Evolutionary conservation across 1,140 invertebrate genomes (phyloP).

Genomic region (Drosophila fuyamai): DNA sequence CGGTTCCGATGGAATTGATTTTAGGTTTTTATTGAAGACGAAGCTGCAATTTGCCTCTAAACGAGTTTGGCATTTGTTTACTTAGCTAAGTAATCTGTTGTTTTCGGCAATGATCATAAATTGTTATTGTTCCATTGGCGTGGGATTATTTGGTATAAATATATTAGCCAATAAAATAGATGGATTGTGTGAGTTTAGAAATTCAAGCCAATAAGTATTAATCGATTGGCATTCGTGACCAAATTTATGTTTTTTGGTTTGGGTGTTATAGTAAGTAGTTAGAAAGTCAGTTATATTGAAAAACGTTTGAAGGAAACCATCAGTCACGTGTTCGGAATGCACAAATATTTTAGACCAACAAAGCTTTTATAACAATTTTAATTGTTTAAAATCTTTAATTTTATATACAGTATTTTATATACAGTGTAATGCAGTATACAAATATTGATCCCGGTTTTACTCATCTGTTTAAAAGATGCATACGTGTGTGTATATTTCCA

Average conservation of each 20-base stretch:
- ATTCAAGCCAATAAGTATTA: slow-evolving; percentile 18
- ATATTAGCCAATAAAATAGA: slow-evolving; percentile 10
- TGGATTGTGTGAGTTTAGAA: slow-evolving; percentile 26
- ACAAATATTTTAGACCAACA: too few relatives aligned
- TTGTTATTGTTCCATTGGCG: slow-evolving; percentile 48
- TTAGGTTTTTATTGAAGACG: slow-evolving; percentile 20
- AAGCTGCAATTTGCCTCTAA: slow-evolving; percentile 23
- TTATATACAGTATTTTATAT: too few relatives aligned
- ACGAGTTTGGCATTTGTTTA: slow-evolving; percentile 48
- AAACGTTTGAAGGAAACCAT: too few relatives aligned
- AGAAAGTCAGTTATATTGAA: too few relatives aligned
- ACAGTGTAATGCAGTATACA: too few relatives aligned
- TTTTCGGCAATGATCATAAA: slow-evolving; percentile 46
- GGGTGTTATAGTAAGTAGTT: too few relatives aligned
- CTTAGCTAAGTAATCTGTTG: slow-evolving; percentile 17
- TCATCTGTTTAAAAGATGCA: too few relatives aligned
- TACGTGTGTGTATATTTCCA: too few relatives aligned
- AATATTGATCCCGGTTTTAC: too few relatives aligned
- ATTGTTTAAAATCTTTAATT: too few relatives aligned
- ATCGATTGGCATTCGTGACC: slow-evolving; percentile 12
- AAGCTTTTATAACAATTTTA: too few relatives aligned
- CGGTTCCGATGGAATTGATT: slow-evolving; percentile 24
- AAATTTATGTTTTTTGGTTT: background rate
- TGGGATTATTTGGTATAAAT: slow-evolving; percentile 39
- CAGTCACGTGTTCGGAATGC: too few relatives aligned